phyloP scores from a whole-genome alignment of 2,888 invertebrate species.

The Rhingia rostrata region DNA sequence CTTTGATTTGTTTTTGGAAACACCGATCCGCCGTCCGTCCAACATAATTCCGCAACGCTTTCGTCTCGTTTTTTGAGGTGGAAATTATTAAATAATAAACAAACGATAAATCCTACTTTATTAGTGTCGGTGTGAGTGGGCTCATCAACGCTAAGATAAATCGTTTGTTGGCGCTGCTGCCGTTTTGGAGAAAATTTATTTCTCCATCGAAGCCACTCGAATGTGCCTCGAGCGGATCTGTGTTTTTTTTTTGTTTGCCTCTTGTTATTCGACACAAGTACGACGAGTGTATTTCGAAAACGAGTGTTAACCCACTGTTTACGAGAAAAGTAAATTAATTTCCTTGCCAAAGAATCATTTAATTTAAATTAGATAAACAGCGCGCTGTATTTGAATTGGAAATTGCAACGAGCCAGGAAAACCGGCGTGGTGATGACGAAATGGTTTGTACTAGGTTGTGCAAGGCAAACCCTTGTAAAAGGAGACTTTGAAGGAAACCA shows the following conservation, averaged over 20 bases:
- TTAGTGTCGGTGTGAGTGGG: conserved; percentile 57
- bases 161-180: conserved; percentile 38
- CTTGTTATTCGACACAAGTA: conserved; percentile 18
- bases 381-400: conserved; percentile 12
- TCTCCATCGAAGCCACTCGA: conserved; percentile 1
- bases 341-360: conserved; percentile 12
- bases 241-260: background rate
- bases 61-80: conserved; percentile 46
- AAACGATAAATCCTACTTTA: conserved; percentile 59
- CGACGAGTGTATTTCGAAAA: conserved; percentile 1
- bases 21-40: conserved; percentile 31
- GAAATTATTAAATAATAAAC: conserved; percentile 70
- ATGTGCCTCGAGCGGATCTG: conserved; percentile 33
- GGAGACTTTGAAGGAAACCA: conserved; percentile 41
- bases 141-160: conserved; percentile 69
- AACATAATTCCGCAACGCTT: background rate
- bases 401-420: background rate
- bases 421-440: background rate
- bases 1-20: conserved; percentile 45
- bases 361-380: conserved; percentile 47
- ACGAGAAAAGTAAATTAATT: conserved; percentile 19
- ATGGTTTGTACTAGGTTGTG: conserved; percentile 7
- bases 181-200: conserved; percentile 44
- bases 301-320: background rate
- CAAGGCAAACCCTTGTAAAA: conserved; percentile 40